phyloP scores from a whole-genome alignment of 2,888 invertebrate genomes.

The Xanthia icteritia region DNA sequence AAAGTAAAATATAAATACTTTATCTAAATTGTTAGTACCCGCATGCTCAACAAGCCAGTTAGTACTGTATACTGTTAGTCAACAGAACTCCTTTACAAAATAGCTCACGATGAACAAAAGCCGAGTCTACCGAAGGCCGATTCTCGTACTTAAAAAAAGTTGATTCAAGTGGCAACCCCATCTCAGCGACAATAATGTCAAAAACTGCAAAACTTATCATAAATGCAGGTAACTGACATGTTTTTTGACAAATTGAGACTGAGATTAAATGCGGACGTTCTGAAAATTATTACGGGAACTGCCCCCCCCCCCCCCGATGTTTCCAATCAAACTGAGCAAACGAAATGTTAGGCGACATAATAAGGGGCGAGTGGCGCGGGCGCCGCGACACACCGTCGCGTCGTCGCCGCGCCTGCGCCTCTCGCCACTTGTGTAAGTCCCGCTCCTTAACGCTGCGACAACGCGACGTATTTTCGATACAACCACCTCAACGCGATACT shows the following conservation, averaged over 20 bases:
- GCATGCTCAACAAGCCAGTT: conserved; percentile 67
- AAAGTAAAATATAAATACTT: conserved; percentile 5
- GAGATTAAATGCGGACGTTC: background rate
- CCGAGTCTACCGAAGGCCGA: background rate
- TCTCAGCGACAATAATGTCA: too few relatives aligned
- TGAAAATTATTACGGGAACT: background rate
- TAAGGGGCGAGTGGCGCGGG: too few relatives aligned
- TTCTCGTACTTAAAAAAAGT: background rate
- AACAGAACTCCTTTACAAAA: conserved; percentile 3
- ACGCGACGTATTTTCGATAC: background rate
- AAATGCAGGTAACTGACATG: background rate
- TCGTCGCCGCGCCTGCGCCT: too few relatives aligned
- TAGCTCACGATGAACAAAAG: background rate
- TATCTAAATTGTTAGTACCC: conserved; percentile 36
- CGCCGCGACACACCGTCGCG: too few relatives aligned
- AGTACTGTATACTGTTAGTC: conserved; percentile 36
- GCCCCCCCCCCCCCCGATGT: background rate
- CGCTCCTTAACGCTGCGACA: background rate
- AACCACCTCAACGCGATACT: background rate
- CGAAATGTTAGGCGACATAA: too few relatives aligned
- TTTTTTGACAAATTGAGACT: background rate
- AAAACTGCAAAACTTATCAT: background rate
- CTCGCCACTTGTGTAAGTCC: too few relatives aligned
- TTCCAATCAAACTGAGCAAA: background rate
- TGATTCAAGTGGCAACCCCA: background rate